Base-by-base conservation (phyloP, 2,113 vertebrate species). In the Lophotis ruficrista region DNA sequence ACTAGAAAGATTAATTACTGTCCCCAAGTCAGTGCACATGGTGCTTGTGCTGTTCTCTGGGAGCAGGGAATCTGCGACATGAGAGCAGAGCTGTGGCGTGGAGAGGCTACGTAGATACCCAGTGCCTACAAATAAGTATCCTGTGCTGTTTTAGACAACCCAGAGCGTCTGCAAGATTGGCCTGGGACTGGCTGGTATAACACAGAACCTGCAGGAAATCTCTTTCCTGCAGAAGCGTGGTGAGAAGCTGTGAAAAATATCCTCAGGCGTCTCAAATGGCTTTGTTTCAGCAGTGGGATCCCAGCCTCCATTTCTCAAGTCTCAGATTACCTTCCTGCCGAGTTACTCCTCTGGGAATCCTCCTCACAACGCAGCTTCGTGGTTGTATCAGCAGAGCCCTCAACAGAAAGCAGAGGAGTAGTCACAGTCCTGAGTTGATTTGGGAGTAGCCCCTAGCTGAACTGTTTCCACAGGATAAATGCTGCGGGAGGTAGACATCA, bases 101-200 rank as follows among this genome's bases (percentile, higher is more conserved):
- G 38, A 64, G 48, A 35, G n/a, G 25, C 10, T 71, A 12, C 3
- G 0, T 2, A 23, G 57, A 22, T 31, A 57, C 37, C 24, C 24
- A 18, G 31, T 54, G 31, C 48, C 53, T 83, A 28, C 54, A 87
- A 22, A 10, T 0, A 23, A 7, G 17, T 10, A 7, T 41, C n/a
- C 6, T 33, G 3, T 50, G 47, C 20, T 31, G 7, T 70, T 80
- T 77, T 21, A 30, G 64, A 14, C 31, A 62, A 37, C 37, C 41
- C 22, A 21, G 4, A 35, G n/a, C 30, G 10, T 57, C 79, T 22
- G 65, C 56, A 10, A 37, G 0, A 0, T 37, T 43, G 9, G 7
- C 10, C 22, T 60, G 57, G 84, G 38, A 10, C 60, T 93, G 78
- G 20, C 37, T 86, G 71, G 17, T 54, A 1, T 37, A 37, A 30